phyloP scores from a whole-genome alignment of 2,888 invertebrate genomes.

The Argyra leucocephala region DNA sequence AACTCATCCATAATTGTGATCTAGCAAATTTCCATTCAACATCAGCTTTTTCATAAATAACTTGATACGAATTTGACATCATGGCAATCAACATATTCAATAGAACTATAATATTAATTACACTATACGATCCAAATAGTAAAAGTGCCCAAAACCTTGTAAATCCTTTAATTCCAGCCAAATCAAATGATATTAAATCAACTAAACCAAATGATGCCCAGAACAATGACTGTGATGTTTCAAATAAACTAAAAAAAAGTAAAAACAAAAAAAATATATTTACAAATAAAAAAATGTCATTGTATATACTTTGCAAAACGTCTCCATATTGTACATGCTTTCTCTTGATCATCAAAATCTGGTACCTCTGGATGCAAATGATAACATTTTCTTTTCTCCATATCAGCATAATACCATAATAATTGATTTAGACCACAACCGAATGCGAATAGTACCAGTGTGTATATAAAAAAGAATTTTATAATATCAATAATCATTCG shows the following conservation, averaged over 20 bases:
- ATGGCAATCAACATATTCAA: constrained; percentile 97
- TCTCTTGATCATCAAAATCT: constrained; percentile 74
- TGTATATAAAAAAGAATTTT: constrained; percentile 92
- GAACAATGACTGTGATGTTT: constrained; percentile 93
- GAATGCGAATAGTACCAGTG: constrained; percentile 86
- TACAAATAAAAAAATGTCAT: no score
- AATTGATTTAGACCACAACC: constrained; percentile 92
- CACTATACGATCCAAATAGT: constrained; percentile 96
- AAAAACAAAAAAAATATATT: no score
- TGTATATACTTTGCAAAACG: constrained; percentile 75
- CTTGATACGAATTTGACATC: constrained; percentile 99
- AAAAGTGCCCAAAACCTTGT: constrained; percentile 94
- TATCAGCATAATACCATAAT: constrained; percentile 84
- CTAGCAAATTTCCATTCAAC: constrained; percentile 97
- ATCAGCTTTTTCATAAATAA: constrained; percentile 91
- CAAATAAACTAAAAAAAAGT: constrained; percentile 65
- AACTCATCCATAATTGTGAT: constrained; percentile 93
- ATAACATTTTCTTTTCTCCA: constrained; percentile 79
- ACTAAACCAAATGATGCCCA: constrained; percentile 97
- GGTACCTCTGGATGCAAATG: constrained; percentile 61
- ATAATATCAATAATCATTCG: constrained; percentile 90
- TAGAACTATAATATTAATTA: constrained; percentile 92
- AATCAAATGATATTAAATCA: constrained; percentile 85
- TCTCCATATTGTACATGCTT: constrained; percentile 78
- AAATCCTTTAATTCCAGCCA: constrained; percentile 90